Base-by-base conservation (phyloP, 1,140 invertebrate species). In the Mylabris phalerata region DNA sequence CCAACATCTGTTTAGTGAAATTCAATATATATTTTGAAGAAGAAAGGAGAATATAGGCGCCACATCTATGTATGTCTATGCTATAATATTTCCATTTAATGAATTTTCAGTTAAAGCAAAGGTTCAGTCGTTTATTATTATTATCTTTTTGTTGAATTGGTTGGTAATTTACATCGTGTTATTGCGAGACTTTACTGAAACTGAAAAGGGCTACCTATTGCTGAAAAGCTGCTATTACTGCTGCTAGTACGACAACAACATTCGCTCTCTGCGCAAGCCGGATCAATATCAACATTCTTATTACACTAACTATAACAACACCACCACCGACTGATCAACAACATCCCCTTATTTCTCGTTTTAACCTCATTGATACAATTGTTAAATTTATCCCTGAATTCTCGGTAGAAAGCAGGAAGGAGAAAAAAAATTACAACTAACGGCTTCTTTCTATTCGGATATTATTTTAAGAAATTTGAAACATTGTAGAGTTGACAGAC, bases 261-360 rank as follows among this genome's bases (percentile, higher is more conserved):
- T 19, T 42, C 43, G 48, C 32, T 32, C 40, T 55, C 47, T 56
- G 55, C 60, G 60, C 60, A 61, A 54, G 55, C 55, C 60, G 47
- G 60, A 61, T 61, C 60, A 54, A 61, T 61, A 61, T 54, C 60
- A 61, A 57, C 57, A 54, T 59, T 48, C 50, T 59, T 59, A 59
- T 59, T 59, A 13, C 32, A 32, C 32, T 7, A 32, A 4, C 7
- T 4, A 32, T 32, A 4, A 32, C 50, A 32, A 19, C 19, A 19
- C 19, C 19, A 19, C 19, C 19, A 19, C 19, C 19, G 19, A 19
- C 19, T 19, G 19, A 19, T 19, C 19, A 19, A 19, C 19, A 19
- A 19, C 19, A 19, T 19, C 7, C 32, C 32, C 32, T 7, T 32
- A 32, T 32, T 32, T 32, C 2, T 5, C 32, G 32, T 32, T 32